Evolutionary conservation across 2,797 vertebrate genomes (phyloP).

Genomic region (Pelodytes ibericus): DNA sequence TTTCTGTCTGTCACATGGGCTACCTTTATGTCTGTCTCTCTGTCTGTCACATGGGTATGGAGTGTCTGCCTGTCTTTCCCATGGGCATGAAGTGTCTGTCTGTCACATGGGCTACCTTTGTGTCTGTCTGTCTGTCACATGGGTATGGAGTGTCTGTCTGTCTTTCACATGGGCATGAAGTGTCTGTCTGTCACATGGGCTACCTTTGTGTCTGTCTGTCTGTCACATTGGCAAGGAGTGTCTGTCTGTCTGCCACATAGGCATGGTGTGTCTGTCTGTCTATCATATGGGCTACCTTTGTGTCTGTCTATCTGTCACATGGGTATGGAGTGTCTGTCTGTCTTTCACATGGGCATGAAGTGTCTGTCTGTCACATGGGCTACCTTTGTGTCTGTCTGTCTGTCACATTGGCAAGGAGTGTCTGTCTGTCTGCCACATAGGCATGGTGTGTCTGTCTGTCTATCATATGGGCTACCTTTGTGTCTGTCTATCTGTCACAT

Average conservation of each 20-base stretch:
- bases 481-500: constrained; percentile 9
- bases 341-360: no score
- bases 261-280: constrained; percentile 16
- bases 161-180: no score
- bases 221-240: no score
- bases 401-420: no score
- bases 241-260: constrained; percentile 22
- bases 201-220: constrained; percentile 1
- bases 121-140: constrained; percentile 11
- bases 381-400: background rate
- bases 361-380: background rate
- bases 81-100: no score
- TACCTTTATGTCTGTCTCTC: constrained; percentile 26
- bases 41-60: no score
- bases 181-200: background rate
- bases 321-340: background rate
- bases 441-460: constrained; percentile 5
- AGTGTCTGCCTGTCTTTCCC: background rate
- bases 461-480: constrained; percentile 8
- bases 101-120: background rate
- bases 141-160: background rate
- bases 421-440: background rate
- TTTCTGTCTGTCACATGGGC: no score
- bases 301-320: background rate
- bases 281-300: background rate